Evolutionary conservation across 2,888 invertebrate genomes (phyloP).

Genomic region (Erebia palarica): DNA sequence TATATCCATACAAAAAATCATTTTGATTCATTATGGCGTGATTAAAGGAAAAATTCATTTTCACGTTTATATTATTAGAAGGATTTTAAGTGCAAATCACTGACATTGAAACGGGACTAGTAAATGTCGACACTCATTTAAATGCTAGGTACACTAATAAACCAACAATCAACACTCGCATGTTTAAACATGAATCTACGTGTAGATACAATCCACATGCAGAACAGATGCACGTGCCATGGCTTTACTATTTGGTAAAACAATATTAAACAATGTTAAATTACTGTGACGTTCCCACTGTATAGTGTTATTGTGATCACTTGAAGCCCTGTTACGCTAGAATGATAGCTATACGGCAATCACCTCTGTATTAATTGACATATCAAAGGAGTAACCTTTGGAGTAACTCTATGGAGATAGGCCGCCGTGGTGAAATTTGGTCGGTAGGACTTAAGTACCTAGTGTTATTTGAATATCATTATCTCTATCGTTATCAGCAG

Average conservation of each 20-base stretch:
- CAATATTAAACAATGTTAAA: constrained; percentile 13
- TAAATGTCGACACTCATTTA: constrained; percentile 18
- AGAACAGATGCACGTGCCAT: background rate
- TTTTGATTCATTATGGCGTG: too few species aligned
- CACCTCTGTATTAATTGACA: too few species aligned
- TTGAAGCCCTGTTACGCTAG: background rate
- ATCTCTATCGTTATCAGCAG: too few species aligned
- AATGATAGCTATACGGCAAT: too few species aligned
- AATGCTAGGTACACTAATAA: constrained; percentile 19
- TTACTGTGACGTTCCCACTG: background rate
- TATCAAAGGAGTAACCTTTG: too few species aligned
- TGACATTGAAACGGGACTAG: constrained; percentile 2
- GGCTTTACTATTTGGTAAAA: constrained; percentile 7
- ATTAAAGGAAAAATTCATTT: too few species aligned
- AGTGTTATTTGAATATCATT: too few species aligned
- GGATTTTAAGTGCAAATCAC: constrained; percentile 1
- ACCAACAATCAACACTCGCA: constrained; percentile 21
- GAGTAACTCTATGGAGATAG: too few species aligned
- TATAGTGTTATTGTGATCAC: background rate
- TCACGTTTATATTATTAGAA: background rate
- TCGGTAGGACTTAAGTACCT: too few species aligned
- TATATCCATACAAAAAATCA: too few species aligned
- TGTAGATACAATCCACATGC: background rate
- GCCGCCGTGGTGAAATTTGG: too few species aligned
- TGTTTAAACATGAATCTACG: constrained; percentile 11